Conservation (phyloP, 1,140 invertebrate species). For the Microplitis demolitor region DNA sequence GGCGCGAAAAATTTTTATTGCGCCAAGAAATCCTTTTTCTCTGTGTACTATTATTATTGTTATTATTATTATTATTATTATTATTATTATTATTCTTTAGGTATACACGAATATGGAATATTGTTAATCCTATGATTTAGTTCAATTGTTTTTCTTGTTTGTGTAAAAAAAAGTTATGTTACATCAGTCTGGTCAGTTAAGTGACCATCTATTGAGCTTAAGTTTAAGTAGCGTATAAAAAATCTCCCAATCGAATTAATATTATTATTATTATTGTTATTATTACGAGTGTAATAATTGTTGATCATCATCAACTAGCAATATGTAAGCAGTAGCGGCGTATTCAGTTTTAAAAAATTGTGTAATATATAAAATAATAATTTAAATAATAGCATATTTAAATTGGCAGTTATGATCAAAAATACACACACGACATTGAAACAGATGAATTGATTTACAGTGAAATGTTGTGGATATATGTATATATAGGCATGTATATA, state of each 20-base stretch:
- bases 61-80: neutral
- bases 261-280: too few relatives aligned
- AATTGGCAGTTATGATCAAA: neutral
- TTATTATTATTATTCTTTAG: conserved; percentile 31
- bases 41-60: too few relatives aligned
- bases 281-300: too few relatives aligned
- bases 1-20: too few relatives aligned
- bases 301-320: too few relatives aligned
- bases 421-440: neutral
- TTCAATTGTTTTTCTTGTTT: conserved; percentile 30
- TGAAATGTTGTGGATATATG: conserved; percentile 6
- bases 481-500: neutral
- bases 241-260: neutral
- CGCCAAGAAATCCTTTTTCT: too few relatives aligned
- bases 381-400: neutral
- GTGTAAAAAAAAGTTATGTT: conserved; percentile 49
- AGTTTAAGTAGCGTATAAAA: neutral
- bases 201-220: conserved; percentile 39
- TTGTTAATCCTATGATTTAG: conserved; percentile 47
- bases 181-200: conserved; percentile 55
- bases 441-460: conserved; percentile 13
- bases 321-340: neutral
- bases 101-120: conserved; percentile 47
- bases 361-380: neutral
- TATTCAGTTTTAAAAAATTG: neutral